phyloP scores from a whole-genome alignment of 2,888 invertebrate species.

The Dioctria linearis region DNA sequence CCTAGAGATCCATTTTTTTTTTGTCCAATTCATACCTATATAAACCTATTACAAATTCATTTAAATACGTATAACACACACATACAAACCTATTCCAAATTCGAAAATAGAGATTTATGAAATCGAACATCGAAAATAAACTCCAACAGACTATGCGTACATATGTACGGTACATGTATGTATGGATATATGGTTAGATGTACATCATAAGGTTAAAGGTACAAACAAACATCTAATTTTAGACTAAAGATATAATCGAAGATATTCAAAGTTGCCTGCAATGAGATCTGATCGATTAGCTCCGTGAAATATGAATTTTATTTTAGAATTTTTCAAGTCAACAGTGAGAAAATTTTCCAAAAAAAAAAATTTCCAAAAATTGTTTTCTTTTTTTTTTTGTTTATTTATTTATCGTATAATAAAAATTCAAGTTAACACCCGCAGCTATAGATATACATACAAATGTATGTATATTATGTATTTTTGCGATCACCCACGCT shows the following conservation, averaged over 20 bases:
- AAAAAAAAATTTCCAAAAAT: background rate
- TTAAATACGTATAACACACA: too few relatives aligned
- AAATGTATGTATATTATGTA: background rate
- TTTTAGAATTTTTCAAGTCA: background rate
- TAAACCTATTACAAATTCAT: too few relatives aligned
- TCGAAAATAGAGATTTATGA: background rate
- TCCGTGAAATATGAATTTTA: background rate
- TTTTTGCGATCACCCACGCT: background rate
- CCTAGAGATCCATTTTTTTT: too few relatives aligned
- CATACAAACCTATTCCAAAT: background rate
- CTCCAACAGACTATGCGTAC: background rate
- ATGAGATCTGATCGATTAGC: slow-evolving; percentile 34
- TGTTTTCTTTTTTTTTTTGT: background rate
- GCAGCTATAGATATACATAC: background rate
- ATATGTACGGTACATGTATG: too few relatives aligned
- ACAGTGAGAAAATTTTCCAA: background rate
- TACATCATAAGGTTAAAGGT: slow-evolving; percentile 33
- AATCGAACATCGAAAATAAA: background rate
- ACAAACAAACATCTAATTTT: slow-evolving; percentile 37
- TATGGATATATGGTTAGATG: too few relatives aligned
- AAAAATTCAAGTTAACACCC: background rate
- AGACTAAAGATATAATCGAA: slow-evolving; percentile 6
- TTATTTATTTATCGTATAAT: background rate
- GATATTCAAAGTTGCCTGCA: background rate
- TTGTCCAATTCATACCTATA: too few relatives aligned